Evolutionary conservation across 2,888 invertebrate genomes (phyloP).

Genomic region (Drosophila borealis): DNA sequence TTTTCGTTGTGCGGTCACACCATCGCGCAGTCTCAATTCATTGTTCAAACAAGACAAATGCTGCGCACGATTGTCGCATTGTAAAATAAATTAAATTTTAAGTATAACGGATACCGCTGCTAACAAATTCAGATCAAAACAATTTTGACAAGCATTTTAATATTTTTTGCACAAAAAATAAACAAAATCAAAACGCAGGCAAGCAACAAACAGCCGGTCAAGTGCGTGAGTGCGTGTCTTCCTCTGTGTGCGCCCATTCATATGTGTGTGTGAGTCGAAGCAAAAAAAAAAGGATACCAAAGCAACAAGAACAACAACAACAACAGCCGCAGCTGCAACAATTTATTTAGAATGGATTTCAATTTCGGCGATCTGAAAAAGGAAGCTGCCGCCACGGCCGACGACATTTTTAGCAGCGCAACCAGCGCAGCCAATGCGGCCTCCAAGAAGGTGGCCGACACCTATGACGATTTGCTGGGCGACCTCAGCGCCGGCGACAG

Average conservation of each 20-base stretch:
- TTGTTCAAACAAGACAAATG: conserved; percentile 46
- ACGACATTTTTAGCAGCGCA: conserved; percentile 68
- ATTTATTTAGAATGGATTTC: conserved; percentile 75
- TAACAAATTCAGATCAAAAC: conserved; percentile 10
- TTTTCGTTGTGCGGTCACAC: conserved; percentile 37
- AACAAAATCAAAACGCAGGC: conserved; percentile 6
- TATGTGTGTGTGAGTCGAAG: conserved; percentile 41
- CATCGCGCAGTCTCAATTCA: conserved; percentile 56
- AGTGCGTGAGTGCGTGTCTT: conserved; percentile 25
- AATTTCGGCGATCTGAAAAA: conserved; percentile 82
- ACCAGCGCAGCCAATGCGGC: conserved; percentile 58
- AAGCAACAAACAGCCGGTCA: conserved; percentile 31
- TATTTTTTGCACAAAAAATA: conserved; percentile 9
- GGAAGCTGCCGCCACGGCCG: conserved; percentile 77
- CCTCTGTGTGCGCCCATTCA: conserved; percentile 5
- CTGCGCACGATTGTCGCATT: conserved; percentile 26
- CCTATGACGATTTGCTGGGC: conserved; percentile 63
- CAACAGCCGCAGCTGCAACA: conserved; percentile 16
- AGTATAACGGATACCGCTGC: conserved; percentile 47
- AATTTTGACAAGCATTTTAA: conserved; percentile 14
- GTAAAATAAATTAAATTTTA: conserved; percentile 47
- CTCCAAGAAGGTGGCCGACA: conserved; percentile 49
- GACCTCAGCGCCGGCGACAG: conserved; percentile 21
- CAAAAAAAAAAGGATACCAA: conserved; percentile 61
- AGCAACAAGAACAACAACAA: conserved; percentile 16